Conservation (phyloP, 2,797 vertebrate genomes). For the Tympanoctomys barrerae region DNA sequence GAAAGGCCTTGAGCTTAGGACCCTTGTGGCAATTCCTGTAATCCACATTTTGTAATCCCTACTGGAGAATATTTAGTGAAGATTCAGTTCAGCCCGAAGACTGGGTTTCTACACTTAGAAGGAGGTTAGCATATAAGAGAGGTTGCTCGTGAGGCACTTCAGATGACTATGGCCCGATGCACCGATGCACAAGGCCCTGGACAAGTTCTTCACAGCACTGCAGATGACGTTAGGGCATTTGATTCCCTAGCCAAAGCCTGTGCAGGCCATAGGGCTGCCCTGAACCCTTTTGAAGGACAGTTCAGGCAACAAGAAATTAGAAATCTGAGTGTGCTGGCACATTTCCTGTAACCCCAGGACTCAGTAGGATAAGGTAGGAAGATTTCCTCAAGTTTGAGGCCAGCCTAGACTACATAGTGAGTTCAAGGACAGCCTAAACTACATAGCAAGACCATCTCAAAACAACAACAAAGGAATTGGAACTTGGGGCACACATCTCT, state of each 20-base stretch:
- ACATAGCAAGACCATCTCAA: neutral
- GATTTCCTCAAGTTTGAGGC: neutral
- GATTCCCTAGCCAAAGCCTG: neutral
- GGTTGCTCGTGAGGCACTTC: neutral
- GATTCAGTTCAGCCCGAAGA: neutral
- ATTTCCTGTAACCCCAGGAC: neutral
- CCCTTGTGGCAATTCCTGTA: neutral
- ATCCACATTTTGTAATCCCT: neutral
- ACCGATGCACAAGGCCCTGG: neutral
- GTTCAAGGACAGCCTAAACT: neutral
- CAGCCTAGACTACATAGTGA: neutral
- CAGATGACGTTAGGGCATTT: neutral
- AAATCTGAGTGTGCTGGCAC: neutral
- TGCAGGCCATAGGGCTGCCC: neutral
- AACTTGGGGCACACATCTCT: neutral
- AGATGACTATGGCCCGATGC: neutral
- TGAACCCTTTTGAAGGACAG: neutral
- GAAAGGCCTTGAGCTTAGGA: neutral
- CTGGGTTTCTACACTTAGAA: neutral
- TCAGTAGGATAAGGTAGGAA: neutral
- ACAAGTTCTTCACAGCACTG: neutral
- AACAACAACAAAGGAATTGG: neutral
- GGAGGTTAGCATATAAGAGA: neutral
- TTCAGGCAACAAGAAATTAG: neutral
- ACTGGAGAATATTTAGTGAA: neutral